phyloP scores from a whole-genome alignment of 2,797 vertebrate species.

The Luscinia luscinia region DNA sequence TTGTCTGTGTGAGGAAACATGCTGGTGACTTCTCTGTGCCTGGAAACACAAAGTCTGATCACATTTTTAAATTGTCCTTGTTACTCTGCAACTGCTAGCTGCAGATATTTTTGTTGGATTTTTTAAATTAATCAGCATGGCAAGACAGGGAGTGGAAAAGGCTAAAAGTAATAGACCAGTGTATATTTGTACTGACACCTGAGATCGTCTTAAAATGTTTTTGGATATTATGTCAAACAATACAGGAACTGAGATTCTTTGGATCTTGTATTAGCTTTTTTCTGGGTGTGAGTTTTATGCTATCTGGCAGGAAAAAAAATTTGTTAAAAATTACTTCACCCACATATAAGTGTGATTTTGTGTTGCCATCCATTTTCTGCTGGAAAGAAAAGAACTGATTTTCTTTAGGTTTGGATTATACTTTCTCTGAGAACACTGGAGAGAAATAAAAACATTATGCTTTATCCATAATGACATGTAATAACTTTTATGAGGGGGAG shows the following conservation, averaged over 20 bases:
- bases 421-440: not conserved
- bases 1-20: not conserved
- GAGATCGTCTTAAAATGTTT: not conserved
- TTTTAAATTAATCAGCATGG: not conserved
- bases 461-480: not conserved
- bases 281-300: not conserved
- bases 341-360: not conserved
- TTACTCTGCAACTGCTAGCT: not conserved
- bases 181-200: conserved; percentile 16
- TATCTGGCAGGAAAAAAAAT: not conserved
- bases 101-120: not conserved
- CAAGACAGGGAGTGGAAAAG: not conserved
- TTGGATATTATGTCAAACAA: not conserved
- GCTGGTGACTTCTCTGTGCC: not conserved
- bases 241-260: not conserved
- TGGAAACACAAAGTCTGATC: not conserved
- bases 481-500: not conserved
- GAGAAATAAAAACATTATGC: conserved; percentile 38
- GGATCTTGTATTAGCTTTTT: not conserved
- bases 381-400: not conserved
- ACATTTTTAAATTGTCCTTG: not conserved
- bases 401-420: not conserved
- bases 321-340: not conserved
- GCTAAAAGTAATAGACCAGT: not conserved
- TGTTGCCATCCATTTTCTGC: not conserved